Evolutionary conservation across 1,140 invertebrate genomes (phyloP), one percentile per base, ranked within the genome.

Genomic region (Bombus breviceps): DNA sequence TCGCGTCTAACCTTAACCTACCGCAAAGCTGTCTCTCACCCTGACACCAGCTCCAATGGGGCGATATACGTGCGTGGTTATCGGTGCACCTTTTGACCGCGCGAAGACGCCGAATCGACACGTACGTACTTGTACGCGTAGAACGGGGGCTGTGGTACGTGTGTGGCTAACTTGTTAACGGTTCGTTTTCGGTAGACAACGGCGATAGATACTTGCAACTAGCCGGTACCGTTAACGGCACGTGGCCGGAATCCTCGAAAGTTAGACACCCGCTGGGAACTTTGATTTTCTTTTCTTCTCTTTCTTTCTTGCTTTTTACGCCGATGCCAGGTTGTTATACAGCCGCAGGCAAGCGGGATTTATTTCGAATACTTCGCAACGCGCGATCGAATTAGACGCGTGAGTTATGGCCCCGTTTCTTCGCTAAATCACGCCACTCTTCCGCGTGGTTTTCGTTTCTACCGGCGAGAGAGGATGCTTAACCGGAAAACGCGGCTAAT

Each of bases 1-100:
- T 88, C 74, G 47, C 5, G 34, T 53, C 73, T 74, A 87, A 90
- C 89, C 86, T 89, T 90, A 90, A 90, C 85, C 88, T 90, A 89
- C 89, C 89, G 74, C 85, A 90, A 90, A 81, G 69, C 66, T 79
- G 57, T 74, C 68, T 81, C 59, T 68, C 74, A 62, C 34, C 53
- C 66, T 32, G 73, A 57, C 81, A 53, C 77, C 77, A 81, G 73
- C 43, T 66, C 15, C 2, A 3, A 66, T 9, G 15, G 64, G 32
- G 32, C 64, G 15, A 66, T 62, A 34, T 5, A 66, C 15, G n/a
- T 0, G 8, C 13, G 32, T 32, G 15, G 47, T 66, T 34, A 62
- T 62, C 59, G 59, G 18, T 22, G 47, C 18, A 53, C 5, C 18
- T 22, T 22, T 22, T 0, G 47, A 13, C 47, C 47, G 18, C 18